Evolutionary conservation across 1,140 invertebrate species (phyloP).

Genomic region (Temnothorax longispinosus): DNA sequence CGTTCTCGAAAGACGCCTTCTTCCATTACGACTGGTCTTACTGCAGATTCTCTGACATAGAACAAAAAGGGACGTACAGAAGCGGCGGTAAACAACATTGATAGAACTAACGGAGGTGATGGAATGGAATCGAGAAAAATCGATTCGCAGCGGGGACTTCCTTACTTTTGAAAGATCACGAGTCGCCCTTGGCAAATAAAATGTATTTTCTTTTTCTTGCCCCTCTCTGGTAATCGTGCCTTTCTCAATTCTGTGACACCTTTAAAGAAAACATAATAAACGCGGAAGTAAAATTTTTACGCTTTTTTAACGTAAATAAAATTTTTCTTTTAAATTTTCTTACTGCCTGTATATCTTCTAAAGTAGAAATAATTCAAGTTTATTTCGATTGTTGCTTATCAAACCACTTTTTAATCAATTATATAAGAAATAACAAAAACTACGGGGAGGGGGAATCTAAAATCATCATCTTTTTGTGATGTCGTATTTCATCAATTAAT

Average conservation of each 20-base stretch:
- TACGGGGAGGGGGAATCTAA: background rate
- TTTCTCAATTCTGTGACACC: slow-evolving; percentile 6
- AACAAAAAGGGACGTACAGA: slow-evolving; percentile 26
- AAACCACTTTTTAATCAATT: background rate
- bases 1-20: slow-evolving; percentile 16
- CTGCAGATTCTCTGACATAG: background rate
- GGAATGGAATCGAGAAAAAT: slow-evolving; percentile 23
- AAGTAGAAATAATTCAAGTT: background rate
- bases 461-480: background rate
- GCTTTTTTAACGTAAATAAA: slow-evolving; percentile 7
- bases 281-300: background rate
- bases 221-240: slow-evolving; percentile 1
- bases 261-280: slow-evolving; percentile 37
- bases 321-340: slow-evolving; percentile 12
- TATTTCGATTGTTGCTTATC: background rate
- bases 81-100: slow-evolving; percentile 28
- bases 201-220: slow-evolving; percentile 26
- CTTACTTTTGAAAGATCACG: slow-evolving; percentile 27
- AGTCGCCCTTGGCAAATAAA: slow-evolving; percentile 25
- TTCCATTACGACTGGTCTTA: slow-evolving; percentile 30
- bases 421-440: background rate
- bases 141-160: background rate
- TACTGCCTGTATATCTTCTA: background rate
- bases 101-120: slow-evolving; percentile 22
- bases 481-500: background rate